Evolutionary conservation across 2,797 vertebrate species (phyloP).

Genomic region (Artibeus jamaicensis): DNA sequence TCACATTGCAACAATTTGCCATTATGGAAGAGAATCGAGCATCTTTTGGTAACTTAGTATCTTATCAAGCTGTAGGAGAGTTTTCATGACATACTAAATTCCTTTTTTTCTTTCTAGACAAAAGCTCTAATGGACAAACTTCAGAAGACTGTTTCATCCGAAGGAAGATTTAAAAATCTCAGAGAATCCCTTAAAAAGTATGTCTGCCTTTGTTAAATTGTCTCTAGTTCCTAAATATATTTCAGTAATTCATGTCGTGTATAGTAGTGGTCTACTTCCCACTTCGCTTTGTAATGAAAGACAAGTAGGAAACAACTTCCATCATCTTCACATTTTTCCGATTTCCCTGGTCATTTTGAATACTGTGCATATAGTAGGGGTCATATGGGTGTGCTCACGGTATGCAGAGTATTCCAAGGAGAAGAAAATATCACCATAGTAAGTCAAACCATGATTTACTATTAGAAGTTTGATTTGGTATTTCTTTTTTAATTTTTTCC

Average conservation of each 20-base stretch:
- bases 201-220: slow-evolving; percentile 72
- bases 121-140: slow-evolving; percentile 98
- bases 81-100: neutral
- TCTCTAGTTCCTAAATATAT: neutral
- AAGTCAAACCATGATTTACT: neutral
- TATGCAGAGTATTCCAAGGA: neutral
- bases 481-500: neutral
- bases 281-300: slow-evolving; percentile 41
- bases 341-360: neutral
- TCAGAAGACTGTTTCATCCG: slow-evolving; percentile 96
- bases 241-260: neutral
- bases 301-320: neutral
- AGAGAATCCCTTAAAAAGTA: slow-evolving; percentile 98
- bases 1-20: neutral
- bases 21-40: neutral
- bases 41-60: neutral
- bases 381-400: neutral
- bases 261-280: neutral
- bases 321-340: neutral
- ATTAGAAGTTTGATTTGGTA: neutral
- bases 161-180: slow-evolving; percentile 98
- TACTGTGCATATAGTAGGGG: neutral
- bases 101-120: slow-evolving; percentile 84
- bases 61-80: neutral
- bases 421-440: neutral